Evolutionary conservation across 2,888 invertebrate genomes (phyloP), one percentile per base, ranked within the genome.

Genomic region (Labia minor): DNA sequence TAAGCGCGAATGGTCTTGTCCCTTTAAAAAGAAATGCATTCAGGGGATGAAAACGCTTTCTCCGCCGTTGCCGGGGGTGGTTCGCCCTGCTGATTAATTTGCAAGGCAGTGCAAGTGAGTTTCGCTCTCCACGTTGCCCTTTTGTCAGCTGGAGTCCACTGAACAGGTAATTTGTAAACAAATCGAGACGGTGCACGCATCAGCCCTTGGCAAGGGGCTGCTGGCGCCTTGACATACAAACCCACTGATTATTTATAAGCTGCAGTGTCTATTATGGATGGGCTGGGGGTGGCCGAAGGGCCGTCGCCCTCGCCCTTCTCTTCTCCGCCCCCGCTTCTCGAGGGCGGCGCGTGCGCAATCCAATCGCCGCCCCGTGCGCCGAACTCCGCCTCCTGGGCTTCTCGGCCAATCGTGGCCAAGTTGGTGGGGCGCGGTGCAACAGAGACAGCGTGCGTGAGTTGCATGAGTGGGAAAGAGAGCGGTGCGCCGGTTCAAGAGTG

Each of bases 211-310:
- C 8, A 49, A 49, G 16, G 49, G 49, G 49, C 26, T 26, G 26
- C 49, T 49, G 49, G 49, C 49, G 49, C 49, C 49, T 49, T 49
- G 49, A 49, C 49, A 49, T 49, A 49, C 49, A 49, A 49, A 49
- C 49, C 49, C 49, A 49, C 49, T 49, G 49, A 49, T 49, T 49
- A 49, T 49, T 49, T 49, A 49, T 49, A 49, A 49, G 49, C 49
- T 49, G 49, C 49, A 49, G 49, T 49, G 49, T 49, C 49, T 49
- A 49, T 49, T 49, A 49, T 49, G 49, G 3, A 49, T 49, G 49
- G n/a, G 49, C n/a, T 14, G 49, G 49, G 49, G 49, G 49, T 49
- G 49, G 49, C n/a, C 49, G 3, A 49, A 49, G 49, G 49, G 49
- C 49, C 49, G 49, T 49, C 49, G 49, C 49, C 49, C 49, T 49